Percentiles rank a stretch among this genome's conserved stretches.
These are phyloP conservation scores for Neofelis nebulosa DNA, from an alignment of 2,113 vertebrate genomes.

Conservation along the genomic window DNA sequence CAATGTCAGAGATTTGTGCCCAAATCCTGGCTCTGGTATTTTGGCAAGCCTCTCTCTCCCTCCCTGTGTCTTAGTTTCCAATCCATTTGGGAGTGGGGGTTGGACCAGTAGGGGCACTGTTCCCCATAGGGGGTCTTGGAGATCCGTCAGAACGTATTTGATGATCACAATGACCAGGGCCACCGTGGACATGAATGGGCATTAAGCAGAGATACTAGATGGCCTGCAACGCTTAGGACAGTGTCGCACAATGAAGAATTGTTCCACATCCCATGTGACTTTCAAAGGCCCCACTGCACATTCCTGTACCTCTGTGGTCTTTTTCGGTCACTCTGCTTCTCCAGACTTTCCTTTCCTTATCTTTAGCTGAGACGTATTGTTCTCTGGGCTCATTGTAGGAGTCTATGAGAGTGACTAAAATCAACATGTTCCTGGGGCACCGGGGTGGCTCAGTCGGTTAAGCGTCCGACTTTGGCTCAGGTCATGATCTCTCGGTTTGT, in stretches of 20 bases:
- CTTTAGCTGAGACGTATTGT: background rate
- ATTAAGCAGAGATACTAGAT: background rate
- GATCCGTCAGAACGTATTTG: background rate
- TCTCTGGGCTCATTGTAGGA: background rate
- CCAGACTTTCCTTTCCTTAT: background rate
- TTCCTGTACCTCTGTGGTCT: background rate
- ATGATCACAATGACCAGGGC: background rate
- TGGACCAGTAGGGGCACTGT: background rate
- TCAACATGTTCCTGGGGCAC: background rate
- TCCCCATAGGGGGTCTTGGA: background rate
- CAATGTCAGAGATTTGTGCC: background rate
- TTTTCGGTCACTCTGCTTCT: background rate
- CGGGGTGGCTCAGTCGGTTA: no score
- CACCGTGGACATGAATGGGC: fast-evolving
- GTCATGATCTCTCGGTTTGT: no score
- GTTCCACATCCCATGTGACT: background rate
- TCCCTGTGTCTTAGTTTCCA: background rate
- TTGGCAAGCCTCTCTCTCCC: background rate
- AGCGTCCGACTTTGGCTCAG: no score
- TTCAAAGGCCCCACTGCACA: background rate
- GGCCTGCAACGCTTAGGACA: background rate
- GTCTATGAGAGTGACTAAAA: background rate
- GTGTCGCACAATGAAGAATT: background rate
- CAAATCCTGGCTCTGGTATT: background rate
- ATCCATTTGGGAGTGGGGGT: background rate